phyloP scores from a whole-genome alignment of 2,797 vertebrate species.

The Sebastolobus altivelis region DNA sequence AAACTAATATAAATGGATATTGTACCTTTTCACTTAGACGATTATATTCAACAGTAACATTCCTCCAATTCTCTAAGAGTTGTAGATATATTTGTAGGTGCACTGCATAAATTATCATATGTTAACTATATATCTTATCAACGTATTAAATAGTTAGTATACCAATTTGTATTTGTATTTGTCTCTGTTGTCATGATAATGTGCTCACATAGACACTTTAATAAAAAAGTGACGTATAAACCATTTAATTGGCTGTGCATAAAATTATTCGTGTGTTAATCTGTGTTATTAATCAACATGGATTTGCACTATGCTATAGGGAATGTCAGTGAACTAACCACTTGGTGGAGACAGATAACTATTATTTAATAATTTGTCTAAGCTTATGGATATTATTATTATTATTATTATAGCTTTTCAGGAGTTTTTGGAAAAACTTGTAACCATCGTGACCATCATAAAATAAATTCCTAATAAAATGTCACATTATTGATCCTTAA shows the following conservation, averaged over 20 bases:
- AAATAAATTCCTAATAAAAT: not conserved
- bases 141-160: conserved; percentile 1
- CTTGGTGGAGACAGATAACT: conserved; percentile 41
- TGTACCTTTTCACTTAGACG: not conserved
- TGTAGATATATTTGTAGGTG: not conserved
- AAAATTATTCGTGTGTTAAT: not conserved
- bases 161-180: not conserved
- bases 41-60: conserved; percentile 1
- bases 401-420: not conserved
- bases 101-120: not conserved
- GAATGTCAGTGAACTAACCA: conserved; percentile 4
- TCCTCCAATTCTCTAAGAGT: not conserved
- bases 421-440: not conserved
- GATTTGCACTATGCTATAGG: not conserved
- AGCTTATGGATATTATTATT: not conserved
- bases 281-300: not conserved
- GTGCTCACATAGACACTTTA: conserved; percentile 31
- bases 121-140: not conserved
- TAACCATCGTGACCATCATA: not conserved
- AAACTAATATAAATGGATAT: not conserved
- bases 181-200: conserved; percentile 22
- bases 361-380: not conserved
- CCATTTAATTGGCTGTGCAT: not conserved
- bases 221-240: conserved; percentile 57
- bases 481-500: too few species aligned